Evolutionary conservation across 2,113 vertebrate species (phyloP).

Genomic region (Percina caprodes): DNA sequence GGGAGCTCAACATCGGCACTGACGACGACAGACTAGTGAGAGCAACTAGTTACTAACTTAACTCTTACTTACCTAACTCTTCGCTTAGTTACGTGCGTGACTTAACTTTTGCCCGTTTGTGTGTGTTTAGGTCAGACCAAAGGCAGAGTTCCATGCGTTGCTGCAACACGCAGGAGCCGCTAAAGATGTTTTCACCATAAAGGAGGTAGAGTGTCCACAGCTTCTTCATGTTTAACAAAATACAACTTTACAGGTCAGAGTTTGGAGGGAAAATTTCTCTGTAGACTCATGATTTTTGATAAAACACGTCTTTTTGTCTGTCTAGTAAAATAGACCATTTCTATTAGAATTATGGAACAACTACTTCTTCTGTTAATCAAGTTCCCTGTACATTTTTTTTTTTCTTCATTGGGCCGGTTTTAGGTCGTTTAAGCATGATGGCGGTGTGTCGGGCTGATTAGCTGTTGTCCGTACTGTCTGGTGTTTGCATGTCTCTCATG

Average conservation of each 20-base stretch:
- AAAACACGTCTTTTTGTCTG: too few relatives aligned
- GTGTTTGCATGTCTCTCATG: neutral
- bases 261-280: too few relatives aligned
- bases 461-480: neutral
- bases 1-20: constrained; percentile 74
- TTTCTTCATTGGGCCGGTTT: too few relatives aligned
- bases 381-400: too few relatives aligned
- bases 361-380: too few relatives aligned
- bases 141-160: constrained; percentile 60
- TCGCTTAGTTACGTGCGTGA: neutral
- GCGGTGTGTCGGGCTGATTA: neutral
- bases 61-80: too few relatives aligned
- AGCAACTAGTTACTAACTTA: neutral
- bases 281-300: too few relatives aligned
- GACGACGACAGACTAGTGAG: constrained; percentile 93
- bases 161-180: constrained; percentile 72
- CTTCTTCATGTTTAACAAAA: too few relatives aligned
- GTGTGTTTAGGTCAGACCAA: constrained; percentile 69
- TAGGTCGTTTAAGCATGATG: too few relatives aligned
- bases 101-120: neutral
- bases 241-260: too few relatives aligned
- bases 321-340: too few relatives aligned
- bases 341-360: too few relatives aligned
- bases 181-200: constrained; percentile 77
- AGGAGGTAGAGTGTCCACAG: constrained; percentile 63